phyloP scores from a whole-genome alignment of 2,113 vertebrate genomes.

The Semicossyphus pulcher region DNA sequence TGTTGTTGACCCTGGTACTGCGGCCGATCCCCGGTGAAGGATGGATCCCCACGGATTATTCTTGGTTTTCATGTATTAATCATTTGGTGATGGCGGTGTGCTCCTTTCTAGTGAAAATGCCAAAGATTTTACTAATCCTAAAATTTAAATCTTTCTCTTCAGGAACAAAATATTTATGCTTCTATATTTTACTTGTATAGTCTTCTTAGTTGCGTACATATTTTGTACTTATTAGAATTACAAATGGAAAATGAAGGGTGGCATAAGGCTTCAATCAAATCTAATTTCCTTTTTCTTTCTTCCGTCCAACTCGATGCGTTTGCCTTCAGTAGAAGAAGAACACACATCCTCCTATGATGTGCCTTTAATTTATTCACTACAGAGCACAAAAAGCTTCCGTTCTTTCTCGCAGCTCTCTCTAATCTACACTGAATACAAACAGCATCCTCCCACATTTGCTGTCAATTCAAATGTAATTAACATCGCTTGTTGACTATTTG shows the following conservation, averaged over 20 bases:
- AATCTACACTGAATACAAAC: slow-evolving; percentile 37
- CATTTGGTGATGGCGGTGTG: too few relatives aligned
- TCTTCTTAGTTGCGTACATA: too few relatives aligned
- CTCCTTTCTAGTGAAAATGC: too few relatives aligned
- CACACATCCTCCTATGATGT: slow-evolving; percentile 23
- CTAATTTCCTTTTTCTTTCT: slow-evolving; percentile 21
- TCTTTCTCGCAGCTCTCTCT: background rate
- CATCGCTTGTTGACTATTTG: background rate
- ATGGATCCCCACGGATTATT: too few relatives aligned
- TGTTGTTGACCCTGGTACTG: too few relatives aligned
- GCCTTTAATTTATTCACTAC: slow-evolving; percentile 24
- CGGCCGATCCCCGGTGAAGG: too few relatives aligned
- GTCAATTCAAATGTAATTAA: slow-evolving; percentile 41
- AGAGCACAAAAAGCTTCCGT: slow-evolving; percentile 31
- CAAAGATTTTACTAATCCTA: too few relatives aligned
- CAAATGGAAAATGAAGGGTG: slow-evolving; percentile 4
- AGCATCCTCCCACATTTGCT: slow-evolving; percentile 23
- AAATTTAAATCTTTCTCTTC: too few relatives aligned
- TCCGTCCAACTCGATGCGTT: background rate
- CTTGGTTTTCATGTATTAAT: too few relatives aligned
- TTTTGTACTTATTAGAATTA: slow-evolving; percentile 2
- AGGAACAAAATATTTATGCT: too few relatives aligned
- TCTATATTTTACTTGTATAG: too few relatives aligned
- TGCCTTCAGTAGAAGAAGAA: background rate
- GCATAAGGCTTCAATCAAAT: slow-evolving; percentile 13